Evolutionary conservation across 2,888 invertebrate genomes (phyloP), one percentile per base, ranked within the genome.

Genomic region (Malthinus seriepunctatus): DNA sequence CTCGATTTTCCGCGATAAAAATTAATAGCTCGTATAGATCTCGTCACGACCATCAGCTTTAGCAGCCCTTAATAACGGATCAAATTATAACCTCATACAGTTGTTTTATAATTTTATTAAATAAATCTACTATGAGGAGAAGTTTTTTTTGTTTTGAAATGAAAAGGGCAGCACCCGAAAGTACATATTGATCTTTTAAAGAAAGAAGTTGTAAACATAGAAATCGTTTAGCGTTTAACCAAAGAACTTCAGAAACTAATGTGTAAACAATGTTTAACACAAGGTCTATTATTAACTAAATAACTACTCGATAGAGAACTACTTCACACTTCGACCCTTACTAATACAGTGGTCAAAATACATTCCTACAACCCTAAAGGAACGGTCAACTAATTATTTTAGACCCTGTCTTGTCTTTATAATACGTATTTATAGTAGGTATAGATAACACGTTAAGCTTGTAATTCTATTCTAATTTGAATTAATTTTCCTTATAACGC

Each of bases 201-300:
- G 23, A 23, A 23, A 23, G 23, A 23, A 23, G 23, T 2, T 23
- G 23, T 23, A 23, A 23, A 23, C 23, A 23, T 23, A 23, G 23
- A 23, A 23, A 23, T 23, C 23, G 23, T 23, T 23, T 23, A 23
- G 23, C 23, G 23, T 23, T 5, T 62, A 63, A 64, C 63, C 54
- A 49, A 42, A 48, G 56, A 60, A 52, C 56, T 61, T 50, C 44
- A 63, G 62, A 63, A 63, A 64, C 64, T 67, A 66, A 64, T 67
- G 66, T 68, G 60, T 63, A 68, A 68, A 67, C 64, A 68, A 67
- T 67, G 63, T 68, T 67, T 68, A 68, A 68, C 67, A 67, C 64
- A 66, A 66, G 56, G 57, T 51, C 63, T 51, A 68, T 68, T 68
- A 66, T 68, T 67, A 64, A 59, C 63, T 63, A 67, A 67, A 68